Evolutionary conservation across 1,140 invertebrate species (phyloP).

Genomic region (Sycobia sp.): DNA sequence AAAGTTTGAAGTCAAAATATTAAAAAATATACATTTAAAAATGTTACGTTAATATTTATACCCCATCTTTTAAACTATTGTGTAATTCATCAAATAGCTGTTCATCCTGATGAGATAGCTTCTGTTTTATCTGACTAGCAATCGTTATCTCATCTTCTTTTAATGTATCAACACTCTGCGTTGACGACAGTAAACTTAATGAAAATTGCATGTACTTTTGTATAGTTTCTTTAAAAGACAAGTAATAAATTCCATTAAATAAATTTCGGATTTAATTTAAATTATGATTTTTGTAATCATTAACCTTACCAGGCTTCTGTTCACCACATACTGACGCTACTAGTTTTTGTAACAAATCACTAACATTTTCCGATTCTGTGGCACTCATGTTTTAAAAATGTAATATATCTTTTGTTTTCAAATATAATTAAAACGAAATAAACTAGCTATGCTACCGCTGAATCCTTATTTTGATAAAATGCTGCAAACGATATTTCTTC

Average conservation of each 20-base stretch:
- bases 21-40: background rate
- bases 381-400: conserved; percentile 51
- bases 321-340: conserved; percentile 55
- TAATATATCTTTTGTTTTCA: too few relatives aligned
- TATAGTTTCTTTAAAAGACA: conserved; percentile 25
- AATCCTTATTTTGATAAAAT: too few relatives aligned
- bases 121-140: conserved; percentile 51
- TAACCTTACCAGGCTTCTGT: conserved; percentile 56
- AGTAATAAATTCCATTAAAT: conserved; percentile 5
- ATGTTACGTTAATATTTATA: conserved; percentile 35
- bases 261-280: conserved; percentile 7
- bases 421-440: too few relatives aligned
- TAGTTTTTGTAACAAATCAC: conserved; percentile 56
- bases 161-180: conserved; percentile 49
- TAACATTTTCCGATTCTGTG: conserved; percentile 51
- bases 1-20: conserved; percentile 27
- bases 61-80: conserved; percentile 56
- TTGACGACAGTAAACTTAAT: conserved; percentile 52
- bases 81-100: conserved; percentile 55
- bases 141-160: conserved; percentile 54
- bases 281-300: conserved; percentile 18
- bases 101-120: conserved; percentile 49
- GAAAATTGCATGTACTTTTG: conserved; percentile 47
- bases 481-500: too few relatives aligned
- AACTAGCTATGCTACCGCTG: too few relatives aligned